Evolutionary conservation across 2,797 vertebrate genomes (phyloP).

Genomic region (Channa striata): DNA sequence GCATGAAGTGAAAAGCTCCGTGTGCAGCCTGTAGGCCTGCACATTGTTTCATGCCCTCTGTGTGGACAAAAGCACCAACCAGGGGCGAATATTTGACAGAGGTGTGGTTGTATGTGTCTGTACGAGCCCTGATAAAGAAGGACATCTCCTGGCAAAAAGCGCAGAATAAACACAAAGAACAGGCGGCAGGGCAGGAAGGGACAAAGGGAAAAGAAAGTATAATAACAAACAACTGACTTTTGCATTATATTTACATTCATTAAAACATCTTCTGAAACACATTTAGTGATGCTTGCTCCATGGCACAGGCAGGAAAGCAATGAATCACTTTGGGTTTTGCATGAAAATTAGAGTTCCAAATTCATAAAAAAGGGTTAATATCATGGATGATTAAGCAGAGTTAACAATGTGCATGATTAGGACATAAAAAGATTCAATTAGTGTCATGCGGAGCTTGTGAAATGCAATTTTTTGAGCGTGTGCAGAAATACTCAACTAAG

Average conservation of each 20-base stretch:
- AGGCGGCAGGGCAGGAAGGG: neutral
- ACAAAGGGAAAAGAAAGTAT: conserved; percentile 7
- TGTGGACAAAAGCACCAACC: conserved; percentile 50
- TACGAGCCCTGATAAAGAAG: conserved; percentile 70
- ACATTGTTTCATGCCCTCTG: conserved; percentile 45
- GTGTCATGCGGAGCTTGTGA: neutral
- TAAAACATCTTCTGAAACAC: conserved; percentile 18
- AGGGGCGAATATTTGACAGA: conserved; percentile 66
- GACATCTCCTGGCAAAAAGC: conserved; percentile 53
- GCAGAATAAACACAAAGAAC: conserved; percentile 46
- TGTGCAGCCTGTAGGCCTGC: conserved; percentile 39
- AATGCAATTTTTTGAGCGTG: neutral
- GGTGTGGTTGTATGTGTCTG: conserved; percentile 73
- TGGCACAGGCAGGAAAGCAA: conserved; percentile 7
- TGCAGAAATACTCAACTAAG: neutral
- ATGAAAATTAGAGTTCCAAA: neutral
- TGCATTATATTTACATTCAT: conserved; percentile 21
- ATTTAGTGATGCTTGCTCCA: conserved; percentile 1
- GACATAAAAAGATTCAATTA: neutral
- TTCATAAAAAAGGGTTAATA: neutral
- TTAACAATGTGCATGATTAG: neutral
- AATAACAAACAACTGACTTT: conserved; percentile 27
- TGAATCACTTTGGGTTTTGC: neutral
- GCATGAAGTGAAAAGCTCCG: conserved; percentile 15
- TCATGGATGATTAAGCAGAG: neutral